Percentiles rank a stretch among this genome's conserved stretches.
Evolutionary conservation across 2,797 vertebrate species (phyloP).

Genomic region (Acrocephalus scirpaceus): DNA sequence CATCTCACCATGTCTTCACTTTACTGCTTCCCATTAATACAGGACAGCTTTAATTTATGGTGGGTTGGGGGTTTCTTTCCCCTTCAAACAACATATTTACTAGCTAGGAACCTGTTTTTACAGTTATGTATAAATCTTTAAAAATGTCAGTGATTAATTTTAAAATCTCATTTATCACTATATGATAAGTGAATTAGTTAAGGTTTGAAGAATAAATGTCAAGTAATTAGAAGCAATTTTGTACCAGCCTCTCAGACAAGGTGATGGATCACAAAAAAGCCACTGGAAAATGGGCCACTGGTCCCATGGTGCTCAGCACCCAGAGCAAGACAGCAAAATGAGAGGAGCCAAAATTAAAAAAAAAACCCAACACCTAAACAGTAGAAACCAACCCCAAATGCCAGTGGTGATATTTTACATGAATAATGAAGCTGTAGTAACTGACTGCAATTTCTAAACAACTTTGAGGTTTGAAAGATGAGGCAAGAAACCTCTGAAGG

Average conservation of each 20-base stretch:
- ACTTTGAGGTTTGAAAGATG: background rate
- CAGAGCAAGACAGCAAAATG: background rate
- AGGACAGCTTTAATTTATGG: slow-evolving; percentile 40
- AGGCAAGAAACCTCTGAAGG: background rate
- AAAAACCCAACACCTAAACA: fast-evolving
- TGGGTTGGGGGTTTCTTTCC: background rate
- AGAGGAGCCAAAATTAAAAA: background rate
- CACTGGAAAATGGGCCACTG: background rate
- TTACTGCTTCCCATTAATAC: slow-evolving; percentile 4
- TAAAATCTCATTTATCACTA: slow-evolving; percentile 41
- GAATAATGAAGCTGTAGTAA: background rate
- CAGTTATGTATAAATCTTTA: slow-evolving; percentile 26
- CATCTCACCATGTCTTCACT: background rate
- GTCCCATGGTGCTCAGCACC: background rate
- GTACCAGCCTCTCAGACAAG: background rate
- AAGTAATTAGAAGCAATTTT: slow-evolving; percentile 4
- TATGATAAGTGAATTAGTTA: slow-evolving; percentile 35
- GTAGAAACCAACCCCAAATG: background rate
- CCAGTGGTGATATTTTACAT: background rate
- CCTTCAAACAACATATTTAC: slow-evolving; percentile 35
- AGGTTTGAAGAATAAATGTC: slow-evolving; percentile 36
- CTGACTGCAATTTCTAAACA: background rate
- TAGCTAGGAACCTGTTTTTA: background rate
- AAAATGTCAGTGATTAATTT: slow-evolving; percentile 50
- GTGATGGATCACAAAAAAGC: slow-evolving; percentile 1